These are phyloP conservation scores for Microcebus ravelobensis DNA, from an alignment of 2,113 vertebrate species.

Conservation along the genomic window DNA sequence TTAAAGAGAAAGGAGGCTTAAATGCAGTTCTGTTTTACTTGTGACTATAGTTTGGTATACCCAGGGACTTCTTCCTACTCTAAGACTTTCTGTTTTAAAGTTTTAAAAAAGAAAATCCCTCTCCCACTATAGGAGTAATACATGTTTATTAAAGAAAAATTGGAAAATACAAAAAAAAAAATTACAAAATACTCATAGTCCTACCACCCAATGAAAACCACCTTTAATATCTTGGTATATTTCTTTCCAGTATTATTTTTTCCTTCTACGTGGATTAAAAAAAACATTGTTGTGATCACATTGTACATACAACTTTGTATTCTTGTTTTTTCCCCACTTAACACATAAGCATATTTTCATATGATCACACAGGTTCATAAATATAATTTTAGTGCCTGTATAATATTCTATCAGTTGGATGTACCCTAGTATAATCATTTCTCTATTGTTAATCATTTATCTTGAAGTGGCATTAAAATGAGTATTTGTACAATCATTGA, in stretches of 20 bases:
- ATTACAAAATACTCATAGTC: neutral
- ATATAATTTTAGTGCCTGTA: conserved; percentile 10
- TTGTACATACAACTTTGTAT: neutral
- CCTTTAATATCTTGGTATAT: conserved; percentile 11
- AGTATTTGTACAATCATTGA: conserved; percentile 47
- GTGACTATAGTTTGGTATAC: conserved; percentile 3
- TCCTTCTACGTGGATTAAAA: neutral
- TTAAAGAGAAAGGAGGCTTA: conserved; percentile 61
- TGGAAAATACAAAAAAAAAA: neutral
- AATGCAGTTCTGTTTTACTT: conserved; percentile 42
- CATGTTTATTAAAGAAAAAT: conserved; percentile 50
- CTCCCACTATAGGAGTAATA: neutral
- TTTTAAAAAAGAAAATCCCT: conserved; percentile 21
- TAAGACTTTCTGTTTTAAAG: conserved; percentile 50
- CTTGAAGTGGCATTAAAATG: conserved; percentile 51
- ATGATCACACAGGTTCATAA: conserved; percentile 36
- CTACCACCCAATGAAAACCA: conserved; percentile 7
- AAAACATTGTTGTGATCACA: neutral
- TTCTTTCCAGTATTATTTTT: conserved; percentile 41
- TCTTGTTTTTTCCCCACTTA: neutral
- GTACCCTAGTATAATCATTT: neutral
- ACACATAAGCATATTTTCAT: conserved; percentile 44
- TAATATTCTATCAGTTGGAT: conserved; percentile 30
- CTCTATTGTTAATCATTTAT: conserved; percentile 41
- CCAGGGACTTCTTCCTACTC: neutral